Evolutionary conservation across 1,140 invertebrate genomes (phyloP).

Genomic region (Chrysomallon squamiferum): DNA sequence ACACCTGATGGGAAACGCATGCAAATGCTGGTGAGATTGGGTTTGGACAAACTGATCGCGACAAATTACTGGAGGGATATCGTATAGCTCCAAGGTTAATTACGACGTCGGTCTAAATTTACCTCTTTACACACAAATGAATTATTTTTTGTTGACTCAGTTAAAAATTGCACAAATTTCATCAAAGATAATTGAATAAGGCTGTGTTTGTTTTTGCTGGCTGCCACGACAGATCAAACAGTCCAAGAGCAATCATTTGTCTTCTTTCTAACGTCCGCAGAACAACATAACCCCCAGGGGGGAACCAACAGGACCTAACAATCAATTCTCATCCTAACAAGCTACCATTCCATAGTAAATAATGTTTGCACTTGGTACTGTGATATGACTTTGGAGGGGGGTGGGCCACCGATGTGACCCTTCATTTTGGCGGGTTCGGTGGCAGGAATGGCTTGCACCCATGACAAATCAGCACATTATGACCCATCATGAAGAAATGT

Average conservation of each 20-base stretch:
- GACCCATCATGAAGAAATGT: neutral
- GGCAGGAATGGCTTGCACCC: neutral
- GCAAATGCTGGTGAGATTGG: neutral
- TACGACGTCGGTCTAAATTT: constrained; percentile 40
- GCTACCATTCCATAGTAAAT: constrained; percentile 31
- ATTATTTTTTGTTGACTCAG: constrained; percentile 41
- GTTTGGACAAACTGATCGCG: neutral
- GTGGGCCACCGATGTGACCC: constrained; percentile 10
- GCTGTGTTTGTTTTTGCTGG: constrained; percentile 32
- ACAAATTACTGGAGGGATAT: neutral
- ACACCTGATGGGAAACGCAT: constrained; percentile 7
- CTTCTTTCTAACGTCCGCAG: constrained; percentile 18
- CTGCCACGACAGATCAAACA: constrained; percentile 35
- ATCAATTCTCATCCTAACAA: constrained; percentile 41
- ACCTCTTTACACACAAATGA: constrained; percentile 44
- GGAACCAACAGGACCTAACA: constrained; percentile 14
- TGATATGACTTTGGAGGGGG: too few relatives aligned
- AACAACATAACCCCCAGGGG: constrained; percentile 5
- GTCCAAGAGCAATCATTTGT: constrained; percentile 31
- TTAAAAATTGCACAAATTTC: constrained; percentile 52
- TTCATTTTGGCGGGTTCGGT: neutral
- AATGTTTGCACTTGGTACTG: constrained; percentile 22
- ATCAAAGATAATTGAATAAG: constrained; percentile 53
- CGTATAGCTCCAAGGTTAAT: constrained; percentile 30
- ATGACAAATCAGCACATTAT: constrained; percentile 3